Percentiles rank a stretch among this genome's conserved stretches.
Evolutionary conservation across 2,113 vertebrate genomes (phyloP).

Genomic region (Apaloderma vittatum): DNA sequence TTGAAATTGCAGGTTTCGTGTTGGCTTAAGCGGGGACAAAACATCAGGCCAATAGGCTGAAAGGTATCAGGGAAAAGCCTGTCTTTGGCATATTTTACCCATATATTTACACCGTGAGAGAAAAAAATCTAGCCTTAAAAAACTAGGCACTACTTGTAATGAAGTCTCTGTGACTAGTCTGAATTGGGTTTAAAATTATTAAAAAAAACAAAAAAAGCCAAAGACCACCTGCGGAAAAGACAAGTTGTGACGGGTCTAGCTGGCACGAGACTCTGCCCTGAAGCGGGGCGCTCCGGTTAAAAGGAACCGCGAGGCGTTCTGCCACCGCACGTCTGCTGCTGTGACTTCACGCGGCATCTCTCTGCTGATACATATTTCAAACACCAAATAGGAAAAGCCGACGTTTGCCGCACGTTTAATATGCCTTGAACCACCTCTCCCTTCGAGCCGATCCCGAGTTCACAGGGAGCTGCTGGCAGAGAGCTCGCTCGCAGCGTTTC

Average conservation of each 20-base stretch:
- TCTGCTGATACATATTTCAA: slow-evolving; percentile 47
- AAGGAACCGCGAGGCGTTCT: slow-evolving; percentile 59
- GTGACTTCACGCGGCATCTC: slow-evolving; percentile 50
- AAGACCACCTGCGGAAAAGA: slow-evolving; percentile 76
- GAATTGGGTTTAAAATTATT: slow-evolving; percentile 59
- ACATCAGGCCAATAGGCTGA: background rate
- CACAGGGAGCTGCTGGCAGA: background rate
- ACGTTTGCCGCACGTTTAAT: slow-evolving; percentile 44
- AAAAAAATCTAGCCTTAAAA: slow-evolving; percentile 16
- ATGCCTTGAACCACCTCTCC: slow-evolving; percentile 4
- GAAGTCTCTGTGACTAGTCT: slow-evolving; percentile 31
- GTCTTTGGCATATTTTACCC: slow-evolving; percentile 13
- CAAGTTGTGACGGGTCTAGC: slow-evolving; percentile 76
- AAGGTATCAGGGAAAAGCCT: background rate
- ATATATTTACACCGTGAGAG: slow-evolving; percentile 46
- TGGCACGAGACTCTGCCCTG: slow-evolving; percentile 66
- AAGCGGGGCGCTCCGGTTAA: slow-evolving; percentile 58
- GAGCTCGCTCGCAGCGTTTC: slow-evolving; percentile 14
- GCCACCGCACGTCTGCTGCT: slow-evolving; percentile 49
- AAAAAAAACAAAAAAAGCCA: background rate
- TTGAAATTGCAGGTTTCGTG: background rate
- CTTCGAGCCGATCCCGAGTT: slow-evolving; percentile 11
- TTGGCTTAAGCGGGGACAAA: background rate
- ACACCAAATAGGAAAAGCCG: slow-evolving; percentile 38
- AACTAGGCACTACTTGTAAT: slow-evolving; percentile 31